phyloP scores from a whole-genome alignment of 2,113 vertebrate genomes.

The Paratilapia polleni region DNA sequence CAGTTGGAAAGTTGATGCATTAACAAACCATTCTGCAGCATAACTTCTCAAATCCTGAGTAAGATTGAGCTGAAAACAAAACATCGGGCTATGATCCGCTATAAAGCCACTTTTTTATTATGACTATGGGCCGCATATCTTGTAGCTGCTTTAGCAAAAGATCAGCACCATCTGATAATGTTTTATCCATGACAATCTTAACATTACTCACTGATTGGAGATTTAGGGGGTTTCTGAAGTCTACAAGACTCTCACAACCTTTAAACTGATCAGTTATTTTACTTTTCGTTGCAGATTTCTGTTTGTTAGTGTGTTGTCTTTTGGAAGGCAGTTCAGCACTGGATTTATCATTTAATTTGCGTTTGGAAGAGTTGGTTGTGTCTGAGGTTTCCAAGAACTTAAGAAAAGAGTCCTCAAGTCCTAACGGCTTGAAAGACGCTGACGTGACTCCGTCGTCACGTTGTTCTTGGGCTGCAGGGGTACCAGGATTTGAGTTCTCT shows the following conservation, averaged over 20 bases:
- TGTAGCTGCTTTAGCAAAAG: conserved; percentile 94
- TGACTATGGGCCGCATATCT: conserved; percentile 94
- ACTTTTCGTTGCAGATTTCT: conserved; percentile 57
- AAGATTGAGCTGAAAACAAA: conserved; percentile 78
- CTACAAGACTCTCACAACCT: conserved; percentile 84
- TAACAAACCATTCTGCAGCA: conserved; percentile 83
- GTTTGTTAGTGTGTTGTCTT: conserved; percentile 71
- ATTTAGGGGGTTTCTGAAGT: conserved; percentile 91
- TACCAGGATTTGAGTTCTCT: conserved; percentile 85
- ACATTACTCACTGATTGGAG: conserved; percentile 89
- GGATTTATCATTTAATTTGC: conserved; percentile 79
- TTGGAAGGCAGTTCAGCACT: conserved; percentile 71
- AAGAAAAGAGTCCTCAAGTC: conserved; percentile 92
- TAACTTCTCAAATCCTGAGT: conserved; percentile 88
- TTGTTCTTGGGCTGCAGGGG: conserved; percentile 79
- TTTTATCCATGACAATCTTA: conserved; percentile 94
- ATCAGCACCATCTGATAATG: conserved; percentile 89
- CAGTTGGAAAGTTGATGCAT: conserved; percentile 72
- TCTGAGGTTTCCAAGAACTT: conserved; percentile 90
- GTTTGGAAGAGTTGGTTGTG: conserved; percentile 89
- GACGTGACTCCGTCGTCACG: conserved; percentile 84
- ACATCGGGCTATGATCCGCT: conserved; percentile 75
- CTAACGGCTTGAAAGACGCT: conserved; percentile 92
- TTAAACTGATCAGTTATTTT: conserved; percentile 62
- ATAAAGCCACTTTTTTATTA: conserved; percentile 86